Evolutionary conservation across 2,888 invertebrate species (phyloP), one percentile per base, ranked within the genome.

Genomic region (Unio pictorum): DNA sequence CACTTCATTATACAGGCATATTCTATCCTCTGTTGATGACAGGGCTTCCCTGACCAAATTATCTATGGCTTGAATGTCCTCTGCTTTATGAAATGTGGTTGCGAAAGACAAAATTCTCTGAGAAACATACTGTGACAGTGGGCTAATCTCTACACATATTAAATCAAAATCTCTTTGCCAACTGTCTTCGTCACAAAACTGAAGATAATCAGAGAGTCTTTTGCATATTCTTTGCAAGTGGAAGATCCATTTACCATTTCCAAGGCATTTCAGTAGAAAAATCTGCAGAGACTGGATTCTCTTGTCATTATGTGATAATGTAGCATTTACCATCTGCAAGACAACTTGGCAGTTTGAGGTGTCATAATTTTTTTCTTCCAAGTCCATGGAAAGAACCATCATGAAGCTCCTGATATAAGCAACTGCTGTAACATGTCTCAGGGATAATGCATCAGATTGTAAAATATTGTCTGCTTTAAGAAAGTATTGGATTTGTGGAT

Each of bases 341-440:
- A 64, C 45, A 30, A 61, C 55, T 26, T 26, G 57, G 8, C 54
- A 45, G 11, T 54, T 63, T 11, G 64, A 57, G 7, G 57, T 57
- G 30, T 65, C 57, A 34, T 28, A 55, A 11, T 65, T 20, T 8
- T 7, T 30, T 5, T 56, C 34, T 28, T 26, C 57, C 15, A 67
- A 55, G 11, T 28, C 57, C 7, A 6, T n/a, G 23, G 58, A 60
- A 61, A 63, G 58, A 15, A 55, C 56, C 18, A 28, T 45, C 17
- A 71, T n/a, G 30, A 61, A 56, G 2, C 45, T 26, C 54, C 59
- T 68, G 4, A 71, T 23, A 26, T 58, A 65, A 11, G 68, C 71
- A n/a, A 71, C n/a, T 7, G 68, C 61, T 23, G 61, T 54, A 23
- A 71, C 8, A 18, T 55, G 61, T 55, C 57, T 68, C 20, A 71